Evolutionary conservation across 1,140 invertebrate genomes (phyloP).

Genomic region (Halesus radiatus): DNA sequence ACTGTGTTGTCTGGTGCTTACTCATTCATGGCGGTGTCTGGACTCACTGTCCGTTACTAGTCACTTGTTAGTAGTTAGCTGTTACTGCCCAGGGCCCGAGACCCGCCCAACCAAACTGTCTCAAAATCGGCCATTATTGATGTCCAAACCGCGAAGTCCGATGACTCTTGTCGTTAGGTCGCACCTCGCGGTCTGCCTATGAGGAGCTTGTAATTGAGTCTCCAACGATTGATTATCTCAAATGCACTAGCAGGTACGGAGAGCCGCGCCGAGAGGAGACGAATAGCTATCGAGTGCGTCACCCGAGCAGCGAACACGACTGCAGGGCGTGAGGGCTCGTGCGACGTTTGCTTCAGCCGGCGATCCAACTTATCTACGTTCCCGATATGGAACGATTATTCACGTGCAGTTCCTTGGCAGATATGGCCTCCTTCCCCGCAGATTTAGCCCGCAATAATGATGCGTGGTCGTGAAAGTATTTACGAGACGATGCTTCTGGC

Average conservation of each 20-base stretch:
- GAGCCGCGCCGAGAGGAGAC: background rate
- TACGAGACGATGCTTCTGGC: constrained; percentile 5
- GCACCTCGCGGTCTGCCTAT: too few species aligned
- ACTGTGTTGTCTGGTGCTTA: constrained; percentile 22
- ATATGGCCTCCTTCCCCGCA: background rate
- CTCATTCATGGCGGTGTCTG: constrained; percentile 17
- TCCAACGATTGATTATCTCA: background rate
- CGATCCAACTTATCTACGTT: background rate
- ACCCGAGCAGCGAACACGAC: background rate
- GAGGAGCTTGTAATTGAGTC: too few species aligned
- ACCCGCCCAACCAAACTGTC: background rate
- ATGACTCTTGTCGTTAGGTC: background rate
- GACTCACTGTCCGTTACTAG: background rate
- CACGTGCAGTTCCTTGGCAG: constrained; percentile 21
- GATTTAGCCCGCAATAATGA: constrained; percentile 7
- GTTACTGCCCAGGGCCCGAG: background rate
- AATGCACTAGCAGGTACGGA: background rate
- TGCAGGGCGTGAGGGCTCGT: too few species aligned
- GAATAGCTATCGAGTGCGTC: constrained; percentile 1
- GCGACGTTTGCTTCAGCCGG: too few species aligned
- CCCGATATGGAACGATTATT: constrained; percentile 33
- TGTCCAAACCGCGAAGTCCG: background rate
- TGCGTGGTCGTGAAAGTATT: constrained; percentile 39
- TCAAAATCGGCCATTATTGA: background rate
- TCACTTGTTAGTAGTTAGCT: too few species aligned